phyloP scores from a whole-genome alignment of 2,888 invertebrate genomes.

The Polyommatus icarus region DNA sequence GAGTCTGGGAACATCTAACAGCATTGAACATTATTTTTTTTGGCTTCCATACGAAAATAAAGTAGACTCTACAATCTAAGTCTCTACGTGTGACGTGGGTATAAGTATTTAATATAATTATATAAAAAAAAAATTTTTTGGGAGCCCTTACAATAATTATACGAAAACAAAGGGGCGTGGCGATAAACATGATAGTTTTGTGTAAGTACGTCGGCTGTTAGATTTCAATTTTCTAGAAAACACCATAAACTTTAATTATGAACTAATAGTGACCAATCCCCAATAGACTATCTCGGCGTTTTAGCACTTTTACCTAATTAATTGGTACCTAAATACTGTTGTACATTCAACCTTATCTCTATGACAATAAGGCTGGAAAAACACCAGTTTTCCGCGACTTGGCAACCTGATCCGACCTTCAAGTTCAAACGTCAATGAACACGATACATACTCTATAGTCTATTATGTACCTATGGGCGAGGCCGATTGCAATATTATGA shows the following conservation, averaged over 20 bases:
- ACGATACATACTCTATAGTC: not conserved
- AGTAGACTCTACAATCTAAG: too few relatives aligned
- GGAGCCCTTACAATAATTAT: too few relatives aligned
- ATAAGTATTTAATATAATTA: too few relatives aligned
- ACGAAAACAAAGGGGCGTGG: too few relatives aligned
- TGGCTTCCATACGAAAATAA: too few relatives aligned
- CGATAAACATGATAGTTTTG: too few relatives aligned
- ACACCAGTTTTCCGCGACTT: not conserved
- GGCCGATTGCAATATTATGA: too few relatives aligned
- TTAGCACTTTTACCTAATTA: not conserved
- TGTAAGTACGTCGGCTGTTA: not conserved
- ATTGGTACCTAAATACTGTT: not conserved
- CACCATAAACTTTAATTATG: not conserved
- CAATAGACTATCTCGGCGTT: not conserved
- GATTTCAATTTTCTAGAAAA: not conserved
- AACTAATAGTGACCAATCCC: not conserved
- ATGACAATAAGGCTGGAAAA: not conserved
- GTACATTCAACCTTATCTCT: not conserved
- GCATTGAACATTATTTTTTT: too few relatives aligned
- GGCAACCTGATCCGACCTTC: slow-evolving; percentile 9
- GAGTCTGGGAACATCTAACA: too few relatives aligned
- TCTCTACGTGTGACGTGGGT: too few relatives aligned
- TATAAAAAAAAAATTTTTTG: too few relatives aligned
- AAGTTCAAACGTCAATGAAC: slow-evolving; percentile 1
- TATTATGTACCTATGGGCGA: not conserved